Conservation (phyloP, 1,140 invertebrate genomes). For the Limonius californicus region DNA sequence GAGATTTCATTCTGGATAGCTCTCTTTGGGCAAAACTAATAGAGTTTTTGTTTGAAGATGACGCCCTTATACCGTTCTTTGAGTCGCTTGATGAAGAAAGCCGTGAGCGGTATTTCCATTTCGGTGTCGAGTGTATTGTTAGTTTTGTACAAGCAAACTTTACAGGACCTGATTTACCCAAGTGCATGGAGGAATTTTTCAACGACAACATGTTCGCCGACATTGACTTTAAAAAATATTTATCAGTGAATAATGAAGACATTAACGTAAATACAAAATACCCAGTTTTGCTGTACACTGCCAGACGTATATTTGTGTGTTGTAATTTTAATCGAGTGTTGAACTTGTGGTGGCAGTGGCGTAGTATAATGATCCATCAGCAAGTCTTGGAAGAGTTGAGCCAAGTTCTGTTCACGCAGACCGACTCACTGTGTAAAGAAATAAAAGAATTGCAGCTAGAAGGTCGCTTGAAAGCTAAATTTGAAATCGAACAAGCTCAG, state of each 20-base stretch:
- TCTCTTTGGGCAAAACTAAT: slow-evolving; percentile 15
- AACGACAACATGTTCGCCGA: slow-evolving; percentile 45
- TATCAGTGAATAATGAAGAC: slow-evolving; percentile 58
- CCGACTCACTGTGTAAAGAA: slow-evolving; percentile 56
- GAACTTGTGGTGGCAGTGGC: slow-evolving; percentile 69
- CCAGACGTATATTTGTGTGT: slow-evolving; percentile 60
- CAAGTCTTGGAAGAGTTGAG: slow-evolving; percentile 68
- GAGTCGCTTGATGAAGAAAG: slow-evolving; percentile 20
- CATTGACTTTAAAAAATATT: slow-evolving; percentile 47
- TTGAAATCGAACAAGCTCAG: slow-evolving; percentile 71
- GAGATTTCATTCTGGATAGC: not conserved
- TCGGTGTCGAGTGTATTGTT: slow-evolving; percentile 60
- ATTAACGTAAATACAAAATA: slow-evolving; percentile 61
- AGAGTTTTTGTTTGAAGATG: slow-evolving; percentile 10
- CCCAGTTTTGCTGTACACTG: slow-evolving; percentile 63
- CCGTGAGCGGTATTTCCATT: slow-evolving; percentile 32
- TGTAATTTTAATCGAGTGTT: slow-evolving; percentile 33
- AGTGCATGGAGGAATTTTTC: slow-evolving; percentile 48
- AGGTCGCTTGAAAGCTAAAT: slow-evolving; percentile 56
- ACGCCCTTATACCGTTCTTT: slow-evolving; percentile 5
- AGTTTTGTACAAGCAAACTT: slow-evolving; percentile 79
- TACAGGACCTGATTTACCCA: slow-evolving; percentile 60
- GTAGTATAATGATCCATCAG: slow-evolving; percentile 70
- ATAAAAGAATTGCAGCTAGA: slow-evolving; percentile 39
- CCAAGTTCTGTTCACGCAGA: slow-evolving; percentile 57